Conservation (phyloP, 2,113 vertebrate species). For the Petromus typicus region DNA sequence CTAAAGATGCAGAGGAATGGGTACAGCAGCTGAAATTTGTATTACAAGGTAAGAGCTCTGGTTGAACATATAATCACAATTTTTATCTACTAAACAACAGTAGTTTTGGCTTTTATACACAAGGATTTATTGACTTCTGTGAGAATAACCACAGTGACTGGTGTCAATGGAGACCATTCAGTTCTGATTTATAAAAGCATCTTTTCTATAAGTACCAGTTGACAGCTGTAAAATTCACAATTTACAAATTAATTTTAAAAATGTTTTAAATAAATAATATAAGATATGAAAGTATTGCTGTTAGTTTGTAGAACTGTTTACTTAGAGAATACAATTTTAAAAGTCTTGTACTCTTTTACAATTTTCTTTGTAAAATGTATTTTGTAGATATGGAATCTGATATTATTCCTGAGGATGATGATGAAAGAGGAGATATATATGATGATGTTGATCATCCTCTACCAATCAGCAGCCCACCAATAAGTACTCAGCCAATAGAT, state of each 20-base stretch:
- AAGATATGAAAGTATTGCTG: not conserved
- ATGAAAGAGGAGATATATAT: slow-evolving; percentile 88
- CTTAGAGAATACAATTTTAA: slow-evolving; percentile 34
- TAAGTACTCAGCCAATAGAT: slow-evolving; percentile 69
- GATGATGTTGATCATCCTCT: slow-evolving; percentile 89
- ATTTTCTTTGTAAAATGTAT: slow-evolving; percentile 53
- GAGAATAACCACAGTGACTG: not conserved
- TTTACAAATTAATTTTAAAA: not conserved
- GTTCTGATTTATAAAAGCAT: slow-evolving; percentile 22
- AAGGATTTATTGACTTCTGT: slow-evolving; percentile 9
- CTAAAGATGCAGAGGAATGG: slow-evolving; percentile 96
- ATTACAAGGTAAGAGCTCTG: slow-evolving; percentile 91
- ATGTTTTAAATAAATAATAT: not conserved
- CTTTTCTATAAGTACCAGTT: not conserved
- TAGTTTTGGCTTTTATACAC: not conserved
- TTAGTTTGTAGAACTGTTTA: not conserved
- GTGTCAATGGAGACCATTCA: not conserved
- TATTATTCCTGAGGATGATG: slow-evolving; percentile 91
- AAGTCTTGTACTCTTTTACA: slow-evolving; percentile 36
- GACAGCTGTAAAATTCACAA: slow-evolving; percentile 28
- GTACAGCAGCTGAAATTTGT: slow-evolving; percentile 95
- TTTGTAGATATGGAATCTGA: slow-evolving; percentile 87
- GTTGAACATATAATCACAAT: slow-evolving; percentile 19
- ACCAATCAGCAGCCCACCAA: slow-evolving; percentile 11
- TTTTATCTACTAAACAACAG: slow-evolving; percentile 11